Evolutionary conservation across 2,797 vertebrate species (phyloP).

Genomic region (Buceros bicornis): DNA sequence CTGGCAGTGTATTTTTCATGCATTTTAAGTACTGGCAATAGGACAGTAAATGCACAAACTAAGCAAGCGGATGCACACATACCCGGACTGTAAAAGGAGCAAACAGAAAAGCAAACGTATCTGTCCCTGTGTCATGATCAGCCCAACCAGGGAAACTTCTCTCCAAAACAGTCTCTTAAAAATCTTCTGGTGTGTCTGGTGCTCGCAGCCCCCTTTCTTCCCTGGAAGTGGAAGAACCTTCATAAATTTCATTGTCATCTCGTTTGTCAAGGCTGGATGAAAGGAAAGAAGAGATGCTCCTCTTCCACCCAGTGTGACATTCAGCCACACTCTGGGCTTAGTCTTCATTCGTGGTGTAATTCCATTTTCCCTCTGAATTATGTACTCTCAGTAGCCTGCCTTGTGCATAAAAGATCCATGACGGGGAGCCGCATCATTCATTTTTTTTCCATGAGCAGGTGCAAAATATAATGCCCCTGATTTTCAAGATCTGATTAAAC

Average conservation of each 20-base stretch:
- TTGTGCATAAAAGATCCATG: constrained; percentile 37
- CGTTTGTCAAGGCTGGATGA: neutral
- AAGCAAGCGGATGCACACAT: neutral
- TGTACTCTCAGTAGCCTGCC: neutral
- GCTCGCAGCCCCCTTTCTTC: neutral
- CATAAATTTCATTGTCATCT: neutral
- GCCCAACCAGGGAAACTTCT: neutral
- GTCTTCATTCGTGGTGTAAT: constrained; percentile 9
- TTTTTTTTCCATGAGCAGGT: constrained; percentile 69
- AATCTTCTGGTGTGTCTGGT: neutral
- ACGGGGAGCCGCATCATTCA: neutral
- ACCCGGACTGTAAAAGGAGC: neutral
- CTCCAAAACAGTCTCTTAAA: neutral
- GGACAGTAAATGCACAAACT: constrained; percentile 19
- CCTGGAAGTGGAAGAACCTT: neutral
- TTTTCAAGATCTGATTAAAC: constrained; percentile 78
- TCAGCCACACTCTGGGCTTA: neutral
- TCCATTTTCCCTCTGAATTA: constrained; percentile 46
- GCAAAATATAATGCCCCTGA: constrained; percentile 65
- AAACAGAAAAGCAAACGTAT: neutral
- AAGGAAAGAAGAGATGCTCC: neutral
- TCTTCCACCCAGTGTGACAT: neutral
- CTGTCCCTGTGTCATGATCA: neutral
- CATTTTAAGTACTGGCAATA: constrained; percentile 36
- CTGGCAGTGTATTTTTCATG: constrained; percentile 42